Evolutionary conservation across 2,113 vertebrate species (phyloP), one percentile per base, ranked within the genome.

Genomic region (Triplophysa dalaica): DNA sequence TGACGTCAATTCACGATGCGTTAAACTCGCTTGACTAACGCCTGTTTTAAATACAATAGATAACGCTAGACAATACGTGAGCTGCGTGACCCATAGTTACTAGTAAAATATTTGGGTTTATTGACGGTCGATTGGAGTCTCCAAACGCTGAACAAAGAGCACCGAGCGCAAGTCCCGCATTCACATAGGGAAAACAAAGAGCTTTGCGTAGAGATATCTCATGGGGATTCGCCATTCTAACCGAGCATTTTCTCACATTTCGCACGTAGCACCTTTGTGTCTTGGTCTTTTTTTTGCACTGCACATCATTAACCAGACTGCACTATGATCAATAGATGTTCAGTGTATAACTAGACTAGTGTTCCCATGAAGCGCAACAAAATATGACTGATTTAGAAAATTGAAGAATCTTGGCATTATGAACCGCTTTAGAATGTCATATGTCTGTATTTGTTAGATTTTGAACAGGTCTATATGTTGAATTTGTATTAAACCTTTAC

Each of bases 111-210:
- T 85, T 85, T 83, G 78, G 62, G 82, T 86, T 89, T 85, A 89
- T 88, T 87, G 89, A 89, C 58, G 88, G 86, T 83, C 54, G n/a
- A 21, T 19, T 26, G 68, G 68, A 70, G 68, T 43, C 54, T 83
- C 82, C 80, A 65, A 86, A 81, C 82, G 69, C 78, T n/a, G 88
- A 86, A 93, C 92, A 92, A 93, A 92, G 88, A 86, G 4, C 75
- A 81, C 79, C 68, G 84, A 85, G 85, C 87, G 83, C 83, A 81
- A 82, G 83, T 83, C 85, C 10, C 69, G 88, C 84, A 87, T 90
- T 87, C 83, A 85, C 81, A 81, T 60, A 77, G 60, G 75, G 81
- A 62, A 75, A 82, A 87, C 84, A 87, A 85, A 87, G 81, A 82
- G 81, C 77, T n/a, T 60, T 65, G 10, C 3, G 43, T 16, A 75